A percentile compares a stretch with the other conserved stretches of the same genome.
phyloP scores from a whole-genome alignment of 2,113 vertebrate species.

The Calypte anna region DNA sequence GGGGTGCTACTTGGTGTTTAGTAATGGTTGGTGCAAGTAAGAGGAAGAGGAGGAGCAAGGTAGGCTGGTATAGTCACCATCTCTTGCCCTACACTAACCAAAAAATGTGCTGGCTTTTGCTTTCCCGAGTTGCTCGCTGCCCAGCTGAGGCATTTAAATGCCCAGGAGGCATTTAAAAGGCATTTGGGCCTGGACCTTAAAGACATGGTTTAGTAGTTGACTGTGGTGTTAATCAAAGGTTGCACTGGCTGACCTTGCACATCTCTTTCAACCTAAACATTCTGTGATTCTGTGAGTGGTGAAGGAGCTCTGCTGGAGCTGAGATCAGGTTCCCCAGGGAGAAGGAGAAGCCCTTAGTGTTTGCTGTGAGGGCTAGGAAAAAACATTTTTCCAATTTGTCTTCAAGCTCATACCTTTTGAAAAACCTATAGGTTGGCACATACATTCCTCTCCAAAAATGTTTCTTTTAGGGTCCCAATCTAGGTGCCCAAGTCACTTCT shows the following conservation, averaged over 20 bases:
- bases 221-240: too few species aligned
- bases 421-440: neutral
- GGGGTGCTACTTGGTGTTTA: neutral
- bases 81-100: neutral
- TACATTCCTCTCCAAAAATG: neutral
- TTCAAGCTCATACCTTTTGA: neutral
- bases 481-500: neutral
- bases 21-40: neutral
- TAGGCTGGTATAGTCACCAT: rapidly evolving
- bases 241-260: too few species aligned
- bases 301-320: neutral
- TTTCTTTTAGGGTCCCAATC: neutral
- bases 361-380: neutral
- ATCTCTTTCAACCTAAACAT: too few species aligned
- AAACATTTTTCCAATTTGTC: neutral
- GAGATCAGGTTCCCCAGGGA: neutral
- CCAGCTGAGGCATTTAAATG: neutral
- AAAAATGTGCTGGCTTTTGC: neutral
- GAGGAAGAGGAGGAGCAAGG: neutral
- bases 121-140: neutral
- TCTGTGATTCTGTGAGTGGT: too few species aligned
- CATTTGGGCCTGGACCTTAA: too few species aligned
- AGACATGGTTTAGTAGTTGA: too few species aligned
- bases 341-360: neutral
- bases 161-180: too few species aligned